Percentiles rank a stretch among this genome's conserved stretches.
phyloP scores from a whole-genome alignment of 2,797 vertebrate genomes.

The Momotus momota region DNA sequence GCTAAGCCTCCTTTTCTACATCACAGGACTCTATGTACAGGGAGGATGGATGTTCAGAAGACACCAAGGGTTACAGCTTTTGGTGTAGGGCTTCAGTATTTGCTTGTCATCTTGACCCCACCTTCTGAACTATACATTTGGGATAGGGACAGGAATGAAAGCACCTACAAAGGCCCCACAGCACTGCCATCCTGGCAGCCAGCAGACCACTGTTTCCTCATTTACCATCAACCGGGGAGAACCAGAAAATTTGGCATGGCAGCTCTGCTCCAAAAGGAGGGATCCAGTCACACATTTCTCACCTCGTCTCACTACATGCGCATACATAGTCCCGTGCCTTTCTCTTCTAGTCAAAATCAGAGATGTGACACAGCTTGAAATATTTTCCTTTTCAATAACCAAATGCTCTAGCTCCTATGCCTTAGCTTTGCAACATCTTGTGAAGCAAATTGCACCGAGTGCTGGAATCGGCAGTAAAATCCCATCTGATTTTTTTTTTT shows the following conservation, averaged over 20 bases:
- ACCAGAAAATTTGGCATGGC: not conserved
- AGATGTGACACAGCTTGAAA: not conserved
- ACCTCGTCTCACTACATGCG: not conserved
- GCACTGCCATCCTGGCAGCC: not conserved
- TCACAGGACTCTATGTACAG: not conserved
- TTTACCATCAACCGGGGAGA: not conserved
- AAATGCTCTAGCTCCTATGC: not conserved
- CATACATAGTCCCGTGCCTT: not conserved
- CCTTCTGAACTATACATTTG: not conserved
- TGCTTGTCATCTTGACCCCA: not conserved
- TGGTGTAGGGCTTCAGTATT: not conserved
- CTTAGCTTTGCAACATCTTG: not conserved
- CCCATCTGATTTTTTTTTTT: not conserved
- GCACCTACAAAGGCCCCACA: not conserved
- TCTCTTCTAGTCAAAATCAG: not conserved
- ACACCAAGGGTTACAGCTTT: not conserved
- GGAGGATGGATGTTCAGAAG: not conserved
- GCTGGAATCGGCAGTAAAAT: conserved; percentile 15
- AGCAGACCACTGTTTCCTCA: not conserved
- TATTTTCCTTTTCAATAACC: not conserved
- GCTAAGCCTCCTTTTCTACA: not conserved
- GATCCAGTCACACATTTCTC: not conserved
- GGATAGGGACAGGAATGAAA: not conserved
- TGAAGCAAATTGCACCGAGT: not conserved
- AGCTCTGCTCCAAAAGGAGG: not conserved